These are phyloP conservation scores for Diarsia rubi DNA, from an alignment of 2,888 invertebrate species.

Conservation along the genomic window DNA sequence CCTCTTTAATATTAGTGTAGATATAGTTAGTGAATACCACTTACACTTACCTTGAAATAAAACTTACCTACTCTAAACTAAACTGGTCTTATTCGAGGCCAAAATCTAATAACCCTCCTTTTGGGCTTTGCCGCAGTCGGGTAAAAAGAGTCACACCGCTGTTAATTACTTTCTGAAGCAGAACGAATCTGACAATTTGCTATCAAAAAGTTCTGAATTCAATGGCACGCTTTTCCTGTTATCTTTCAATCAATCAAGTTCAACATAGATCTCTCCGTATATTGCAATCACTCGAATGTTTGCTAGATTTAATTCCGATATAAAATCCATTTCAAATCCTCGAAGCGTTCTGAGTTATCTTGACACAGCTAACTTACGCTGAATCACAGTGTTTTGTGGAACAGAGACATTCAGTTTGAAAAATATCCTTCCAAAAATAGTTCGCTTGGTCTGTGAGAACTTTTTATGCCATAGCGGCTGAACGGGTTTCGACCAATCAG, in stretches of 20 bases:
- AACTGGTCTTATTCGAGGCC: neutral
- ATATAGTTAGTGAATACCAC: too few relatives aligned
- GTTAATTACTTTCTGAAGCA: neutral
- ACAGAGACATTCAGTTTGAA: neutral
- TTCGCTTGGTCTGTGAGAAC: too few relatives aligned
- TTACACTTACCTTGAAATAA: too few relatives aligned
- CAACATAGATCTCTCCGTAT: neutral
- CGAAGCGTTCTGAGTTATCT: conserved; percentile 10
- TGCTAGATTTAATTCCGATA: conserved; percentile 31
- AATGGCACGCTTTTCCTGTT: neutral
- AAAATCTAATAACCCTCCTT: neutral
- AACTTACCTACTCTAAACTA: neutral
- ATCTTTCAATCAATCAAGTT: conserved; percentile 43
- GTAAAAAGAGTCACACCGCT: neutral
- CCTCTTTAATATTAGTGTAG: too few relatives aligned
- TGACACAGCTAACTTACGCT: conserved; percentile 1
- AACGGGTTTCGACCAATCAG: neutral
- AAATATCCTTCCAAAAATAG: too few relatives aligned
- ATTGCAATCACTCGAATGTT: conserved; percentile 5
- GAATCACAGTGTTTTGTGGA: neutral
- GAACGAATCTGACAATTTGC: neutral
- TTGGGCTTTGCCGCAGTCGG: too few relatives aligned
- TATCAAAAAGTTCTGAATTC: conserved; percentile 2
- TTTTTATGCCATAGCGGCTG: neutral
- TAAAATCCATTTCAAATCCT: conserved; percentile 29